Evolutionary conservation across 2,113 vertebrate species (phyloP).

Genomic region (Centropristis striata): DNA sequence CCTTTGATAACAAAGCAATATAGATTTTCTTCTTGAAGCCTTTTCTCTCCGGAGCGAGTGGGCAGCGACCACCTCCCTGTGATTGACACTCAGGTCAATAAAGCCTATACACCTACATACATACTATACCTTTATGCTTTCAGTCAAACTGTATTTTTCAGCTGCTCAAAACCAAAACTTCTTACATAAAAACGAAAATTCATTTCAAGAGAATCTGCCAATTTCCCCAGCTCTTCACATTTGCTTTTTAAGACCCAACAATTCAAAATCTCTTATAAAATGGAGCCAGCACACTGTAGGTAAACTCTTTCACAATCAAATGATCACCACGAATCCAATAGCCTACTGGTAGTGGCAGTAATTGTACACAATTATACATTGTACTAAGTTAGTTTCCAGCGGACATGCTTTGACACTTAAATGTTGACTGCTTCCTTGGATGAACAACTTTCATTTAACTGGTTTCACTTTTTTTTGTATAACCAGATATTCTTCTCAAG

Average conservation of each 20-base stretch:
- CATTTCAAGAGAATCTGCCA: too few species aligned
- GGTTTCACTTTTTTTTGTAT: too few species aligned
- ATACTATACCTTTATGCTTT: not conserved
- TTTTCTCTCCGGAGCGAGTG: not conserved
- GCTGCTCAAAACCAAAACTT: too few species aligned
- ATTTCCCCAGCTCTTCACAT: not conserved
- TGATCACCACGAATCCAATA: not conserved
- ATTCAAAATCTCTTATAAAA: not conserved
- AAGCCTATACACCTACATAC: not conserved
- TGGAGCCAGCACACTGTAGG: not conserved
- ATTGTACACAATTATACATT: too few species aligned
- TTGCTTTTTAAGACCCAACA: not conserved
- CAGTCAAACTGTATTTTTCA: not conserved
- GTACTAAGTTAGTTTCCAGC: too few species aligned
- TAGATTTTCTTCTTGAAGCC: slow-evolving; percentile 5
- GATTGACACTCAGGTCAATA: not conserved
- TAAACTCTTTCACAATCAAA: not conserved
- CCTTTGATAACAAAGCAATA: not conserved
- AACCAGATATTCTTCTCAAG: too few species aligned
- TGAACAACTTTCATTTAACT: too few species aligned
- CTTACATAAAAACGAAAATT: too few species aligned
- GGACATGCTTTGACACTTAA: too few species aligned
- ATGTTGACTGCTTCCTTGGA: too few species aligned
- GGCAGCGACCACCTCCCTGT: not conserved
- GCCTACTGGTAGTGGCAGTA: too few species aligned